Evolutionary conservation across 2,797 vertebrate genomes (phyloP).

Genomic region (Alfaro cultratus): DNA sequence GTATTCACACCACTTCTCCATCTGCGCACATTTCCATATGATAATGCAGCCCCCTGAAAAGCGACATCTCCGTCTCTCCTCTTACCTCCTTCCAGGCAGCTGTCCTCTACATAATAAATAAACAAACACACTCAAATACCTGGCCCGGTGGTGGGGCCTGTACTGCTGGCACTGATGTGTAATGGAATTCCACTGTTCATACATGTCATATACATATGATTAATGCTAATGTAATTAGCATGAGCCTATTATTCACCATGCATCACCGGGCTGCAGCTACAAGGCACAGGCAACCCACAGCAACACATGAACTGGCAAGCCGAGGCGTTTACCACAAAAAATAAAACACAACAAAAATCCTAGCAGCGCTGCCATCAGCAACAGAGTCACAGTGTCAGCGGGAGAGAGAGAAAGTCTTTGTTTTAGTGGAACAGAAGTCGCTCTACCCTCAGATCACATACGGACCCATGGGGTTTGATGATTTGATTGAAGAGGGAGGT

Average conservation of each 20-base stretch:
- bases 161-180: conserved; percentile 34
- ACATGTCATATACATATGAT: conserved; percentile 77
- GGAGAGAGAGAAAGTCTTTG: conserved; percentile 64
- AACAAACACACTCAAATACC: conserved; percentile 18
- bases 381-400: conserved; percentile 66
- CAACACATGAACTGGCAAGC: conserved; percentile 14
- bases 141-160: conserved; percentile 38
- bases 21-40: conserved; percentile 72
- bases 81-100: conserved; percentile 54
- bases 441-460: conserved; percentile 67
- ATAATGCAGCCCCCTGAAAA: conserved; percentile 70
- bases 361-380: conserved; percentile 56
- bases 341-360: conserved; percentile 21
- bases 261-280: conserved; percentile 59
- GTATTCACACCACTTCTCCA: conserved; percentile 68
- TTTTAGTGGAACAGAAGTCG: conserved; percentile 63
- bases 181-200: conserved; percentile 60
- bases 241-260: conserved; percentile 70
- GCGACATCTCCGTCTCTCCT: conserved; percentile 56
- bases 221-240: conserved; percentile 72
- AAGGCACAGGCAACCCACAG: conserved; percentile 42
- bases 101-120: conserved; percentile 33
- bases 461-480: conserved; percentile 68
- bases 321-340: conserved; percentile 14
- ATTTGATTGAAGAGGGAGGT: conserved; percentile 70